A percentile compares a stretch with the other conserved stretches of the same genome.
Evolutionary conservation across 2,888 invertebrate species (phyloP).

Genomic region (Drosophila recens): DNA sequence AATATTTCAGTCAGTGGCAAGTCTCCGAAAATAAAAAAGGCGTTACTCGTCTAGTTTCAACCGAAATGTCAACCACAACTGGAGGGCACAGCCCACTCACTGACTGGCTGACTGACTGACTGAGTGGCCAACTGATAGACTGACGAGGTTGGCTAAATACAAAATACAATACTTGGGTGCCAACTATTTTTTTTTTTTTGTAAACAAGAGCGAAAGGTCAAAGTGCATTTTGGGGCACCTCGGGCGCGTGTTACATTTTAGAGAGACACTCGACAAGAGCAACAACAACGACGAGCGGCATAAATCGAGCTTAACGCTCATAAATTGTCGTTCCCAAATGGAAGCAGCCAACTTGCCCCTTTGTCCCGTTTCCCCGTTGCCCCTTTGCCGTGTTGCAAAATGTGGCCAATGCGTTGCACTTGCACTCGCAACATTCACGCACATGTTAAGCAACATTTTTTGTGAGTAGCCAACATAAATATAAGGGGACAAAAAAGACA

Average conservation of each 20-base stretch:
- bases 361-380: not conserved
- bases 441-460: slow-evolving; percentile 50
- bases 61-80: slow-evolving; percentile 57
- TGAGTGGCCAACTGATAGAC: slow-evolving; percentile 4
- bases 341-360: slow-evolving; percentile 5
- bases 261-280: not conserved
- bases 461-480: slow-evolving; percentile 2
- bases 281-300: not conserved
- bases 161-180: slow-evolving; percentile 14
- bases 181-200: slow-evolving; percentile 21
- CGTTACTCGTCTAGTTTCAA: slow-evolving; percentile 34
- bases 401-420: slow-evolving; percentile 22
- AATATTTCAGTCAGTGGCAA: slow-evolving; percentile 1
- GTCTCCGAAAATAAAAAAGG: slow-evolving; percentile 16
- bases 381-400: slow-evolving; percentile 10
- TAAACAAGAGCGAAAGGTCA: slow-evolving; percentile 45
- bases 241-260: slow-evolving; percentile 26
- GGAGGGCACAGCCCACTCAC: slow-evolving; percentile 51
- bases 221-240: slow-evolving; percentile 16
- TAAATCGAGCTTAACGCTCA: slow-evolving; percentile 16
- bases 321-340: slow-evolving; percentile 20
- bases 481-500: not conserved
- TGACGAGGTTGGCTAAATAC: slow-evolving; percentile 14
- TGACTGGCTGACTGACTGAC: slow-evolving; percentile 7
- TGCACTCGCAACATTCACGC: slow-evolving; percentile 40